Evolutionary conservation across 2,113 vertebrate species (phyloP).

Genomic region (Archilochus colubris): DNA sequence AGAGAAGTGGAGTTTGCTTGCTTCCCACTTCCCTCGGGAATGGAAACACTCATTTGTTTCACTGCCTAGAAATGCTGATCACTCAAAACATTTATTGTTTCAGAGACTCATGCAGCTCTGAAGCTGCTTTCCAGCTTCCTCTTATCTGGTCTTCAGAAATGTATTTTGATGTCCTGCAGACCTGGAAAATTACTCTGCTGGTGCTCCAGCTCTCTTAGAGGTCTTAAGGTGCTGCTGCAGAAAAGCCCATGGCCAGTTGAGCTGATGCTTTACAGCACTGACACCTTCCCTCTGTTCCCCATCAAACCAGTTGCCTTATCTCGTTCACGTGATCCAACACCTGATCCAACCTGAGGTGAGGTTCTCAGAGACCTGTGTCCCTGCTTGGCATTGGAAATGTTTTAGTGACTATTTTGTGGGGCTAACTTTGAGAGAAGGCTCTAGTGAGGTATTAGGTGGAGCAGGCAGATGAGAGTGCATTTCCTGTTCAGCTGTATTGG

Average conservation of each 20-base stretch:
- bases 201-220: not conserved
- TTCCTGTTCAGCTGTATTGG: not conserved
- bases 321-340: not conserved
- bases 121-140: not conserved
- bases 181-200: not conserved
- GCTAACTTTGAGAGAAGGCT: not conserved
- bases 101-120: not conserved
- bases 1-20: conserved; percentile 12
- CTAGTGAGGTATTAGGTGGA: not conserved
- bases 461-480: not conserved
- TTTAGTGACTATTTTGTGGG: not conserved
- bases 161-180: not conserved
- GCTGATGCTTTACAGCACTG: not conserved
- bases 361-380: not conserved
- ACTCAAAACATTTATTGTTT: conserved; percentile 36
- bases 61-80: conserved; percentile 52
- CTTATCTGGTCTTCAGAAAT: not conserved
- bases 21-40: conserved; percentile 30
- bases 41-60: conserved; percentile 40
- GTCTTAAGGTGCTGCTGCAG: not conserved
- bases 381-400: not conserved
- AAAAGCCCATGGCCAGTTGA: not conserved
- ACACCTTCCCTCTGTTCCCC: not conserved
- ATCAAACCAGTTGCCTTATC: not conserved
- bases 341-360: not conserved